A percentile compares a stretch with the other conserved stretches of the same genome.
phyloP scores from a whole-genome alignment of 2,888 invertebrate species.

The Dolichopus griseipennis region DNA sequence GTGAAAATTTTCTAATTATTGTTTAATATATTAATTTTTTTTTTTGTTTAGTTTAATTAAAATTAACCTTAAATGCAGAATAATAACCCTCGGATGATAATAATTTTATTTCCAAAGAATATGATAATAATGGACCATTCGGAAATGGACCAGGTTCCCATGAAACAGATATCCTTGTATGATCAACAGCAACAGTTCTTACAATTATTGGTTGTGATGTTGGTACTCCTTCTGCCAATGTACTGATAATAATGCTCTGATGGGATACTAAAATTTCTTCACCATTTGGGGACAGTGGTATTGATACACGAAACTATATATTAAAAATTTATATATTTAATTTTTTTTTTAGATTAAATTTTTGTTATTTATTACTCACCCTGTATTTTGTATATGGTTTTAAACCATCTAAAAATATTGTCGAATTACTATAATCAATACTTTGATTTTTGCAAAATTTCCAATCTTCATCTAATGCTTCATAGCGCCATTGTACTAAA shows the following conservation, averaged over 20 bases:
- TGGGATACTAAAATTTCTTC: slow-evolving; percentile 63
- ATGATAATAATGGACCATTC: slow-evolving; percentile 81
- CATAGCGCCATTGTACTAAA: slow-evolving; percentile 68
- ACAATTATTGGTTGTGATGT: slow-evolving; percentile 67
- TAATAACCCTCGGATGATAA: slow-evolving; percentile 47
- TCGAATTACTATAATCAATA: slow-evolving; percentile 52
- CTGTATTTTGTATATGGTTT: slow-evolving; percentile 84
- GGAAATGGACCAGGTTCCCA: slow-evolving; percentile 83
- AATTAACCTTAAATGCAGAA: slow-evolving; percentile 55
- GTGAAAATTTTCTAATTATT: not conserved
- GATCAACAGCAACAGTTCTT: slow-evolving; percentile 68
- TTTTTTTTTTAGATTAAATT: not conserved
- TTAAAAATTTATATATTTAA: slow-evolving; percentile 8
- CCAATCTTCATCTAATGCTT: slow-evolving; percentile 64
- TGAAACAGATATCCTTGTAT: slow-evolving; percentile 72
- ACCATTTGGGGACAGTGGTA: slow-evolving; percentile 61
- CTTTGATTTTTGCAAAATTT: slow-evolving; percentile 69
- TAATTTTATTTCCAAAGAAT: slow-evolving; percentile 63
- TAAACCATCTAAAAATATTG: slow-evolving; percentile 65
- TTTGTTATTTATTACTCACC: slow-evolving; percentile 48
- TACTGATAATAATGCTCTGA: slow-evolving; percentile 67
- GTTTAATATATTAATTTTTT: not conserved
- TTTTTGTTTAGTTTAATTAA: slow-evolving; percentile 7
- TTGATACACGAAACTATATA: slow-evolving; percentile 76
- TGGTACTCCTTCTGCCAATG: slow-evolving; percentile 63